Conservation (phyloP, 2,888 invertebrate species). For the Dione vanillae region DNA sequence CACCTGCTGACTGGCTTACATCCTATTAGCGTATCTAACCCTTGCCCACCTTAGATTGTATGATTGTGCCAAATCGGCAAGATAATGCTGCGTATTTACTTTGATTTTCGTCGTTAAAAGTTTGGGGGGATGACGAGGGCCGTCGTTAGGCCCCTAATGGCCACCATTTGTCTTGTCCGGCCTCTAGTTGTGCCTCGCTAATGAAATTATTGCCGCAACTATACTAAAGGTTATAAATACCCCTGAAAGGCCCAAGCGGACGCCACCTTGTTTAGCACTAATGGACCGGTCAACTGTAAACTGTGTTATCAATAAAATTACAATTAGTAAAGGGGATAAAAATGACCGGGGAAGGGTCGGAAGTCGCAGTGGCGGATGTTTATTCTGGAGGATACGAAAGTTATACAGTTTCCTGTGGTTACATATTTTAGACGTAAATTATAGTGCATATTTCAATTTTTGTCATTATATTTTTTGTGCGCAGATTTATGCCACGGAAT, state of each 20-base stretch:
- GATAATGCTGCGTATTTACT: slow-evolving; percentile 83
- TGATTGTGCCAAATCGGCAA: slow-evolving; percentile 81
- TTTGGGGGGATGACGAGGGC: slow-evolving; percentile 80
- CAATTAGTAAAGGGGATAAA: slow-evolving; percentile 81
- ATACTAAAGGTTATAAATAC: slow-evolving; percentile 84
- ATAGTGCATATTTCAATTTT: background rate
- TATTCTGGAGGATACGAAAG: slow-evolving; percentile 56
- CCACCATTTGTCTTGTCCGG: slow-evolving; percentile 85
- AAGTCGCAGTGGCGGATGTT: slow-evolving; percentile 70
- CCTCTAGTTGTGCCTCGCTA: slow-evolving; percentile 82
- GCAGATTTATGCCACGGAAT: too few relatives aligned
- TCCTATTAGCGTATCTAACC: slow-evolving; percentile 68
- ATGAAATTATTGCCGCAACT: slow-evolving; percentile 85
- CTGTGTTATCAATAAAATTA: slow-evolving; percentile 85
- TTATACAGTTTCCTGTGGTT: slow-evolving; percentile 50
- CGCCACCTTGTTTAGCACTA: slow-evolving; percentile 82
- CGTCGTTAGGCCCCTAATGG: slow-evolving; percentile 84
- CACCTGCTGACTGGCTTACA: slow-evolving; percentile 63
- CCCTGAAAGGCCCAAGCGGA: slow-evolving; percentile 74
- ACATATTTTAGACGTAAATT: background rate
- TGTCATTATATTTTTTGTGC: background rate
- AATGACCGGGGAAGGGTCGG: slow-evolving; percentile 70
- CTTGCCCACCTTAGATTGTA: slow-evolving; percentile 71
- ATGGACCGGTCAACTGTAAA: slow-evolving; percentile 85
- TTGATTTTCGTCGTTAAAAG: slow-evolving; percentile 85